These are phyloP conservation scores for Montipora foliosa DNA, from an alignment of 64 coral and sea anemone species.

Conservation along the genomic window DNA sequence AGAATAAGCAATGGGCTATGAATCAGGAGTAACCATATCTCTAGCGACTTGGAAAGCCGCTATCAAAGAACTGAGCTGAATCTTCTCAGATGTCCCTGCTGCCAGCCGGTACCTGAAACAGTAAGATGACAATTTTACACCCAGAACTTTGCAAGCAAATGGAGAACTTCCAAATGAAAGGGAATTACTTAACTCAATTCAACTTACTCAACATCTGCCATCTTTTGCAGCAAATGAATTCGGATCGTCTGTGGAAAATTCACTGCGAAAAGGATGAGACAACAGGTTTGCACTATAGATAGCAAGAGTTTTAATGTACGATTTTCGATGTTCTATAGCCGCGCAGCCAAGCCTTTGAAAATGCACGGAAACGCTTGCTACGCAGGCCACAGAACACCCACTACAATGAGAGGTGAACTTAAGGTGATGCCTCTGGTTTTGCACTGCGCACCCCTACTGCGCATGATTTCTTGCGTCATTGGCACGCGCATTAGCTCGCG, in stretches of 20 bases:
- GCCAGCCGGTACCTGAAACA: constrained; percentile 91
- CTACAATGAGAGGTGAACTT: too few relatives aligned
- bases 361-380: too few relatives aligned
- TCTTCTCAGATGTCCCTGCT: constrained; percentile 92
- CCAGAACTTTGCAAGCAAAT: too few relatives aligned
- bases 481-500: too few relatives aligned
- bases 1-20: not conserved
- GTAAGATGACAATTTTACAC: not conserved
- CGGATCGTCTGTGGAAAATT: constrained; percentile 85
- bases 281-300: not conserved
- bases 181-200: not conserved
- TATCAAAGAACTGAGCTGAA: constrained; percentile 91
- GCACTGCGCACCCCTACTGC: too few relatives aligned
- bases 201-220: constrained; percentile 98
- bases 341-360: too few relatives aligned
- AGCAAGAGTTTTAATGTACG: too few relatives aligned
- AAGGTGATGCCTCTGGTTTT: too few relatives aligned
- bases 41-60: constrained; percentile 96
- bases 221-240: constrained; percentile 94
- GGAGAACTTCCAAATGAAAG: not conserved
- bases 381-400: too few relatives aligned
- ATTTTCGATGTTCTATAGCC: too few relatives aligned
- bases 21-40: constrained; percentile 83
- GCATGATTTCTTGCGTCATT: too few relatives aligned
- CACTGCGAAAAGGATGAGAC: constrained; percentile 46